Evolutionary conservation across 2,888 invertebrate genomes (phyloP).

Genomic region (Ligdia adustata): DNA sequence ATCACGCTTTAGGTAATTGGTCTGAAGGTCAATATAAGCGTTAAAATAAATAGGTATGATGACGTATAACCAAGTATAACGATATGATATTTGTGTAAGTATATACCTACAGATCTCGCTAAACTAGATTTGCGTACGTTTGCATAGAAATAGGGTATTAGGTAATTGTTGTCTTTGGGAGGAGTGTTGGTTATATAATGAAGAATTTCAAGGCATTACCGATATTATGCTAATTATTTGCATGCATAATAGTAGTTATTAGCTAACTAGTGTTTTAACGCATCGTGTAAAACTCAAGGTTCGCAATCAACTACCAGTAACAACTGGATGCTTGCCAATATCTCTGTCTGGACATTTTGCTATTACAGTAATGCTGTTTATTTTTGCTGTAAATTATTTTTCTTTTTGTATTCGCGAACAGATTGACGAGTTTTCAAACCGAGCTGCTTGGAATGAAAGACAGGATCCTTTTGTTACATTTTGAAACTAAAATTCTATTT

Average conservation of each 20-base stretch:
- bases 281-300: constrained; percentile 59
- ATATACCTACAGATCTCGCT: constrained; percentile 8
- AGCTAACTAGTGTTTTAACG: constrained; percentile 49
- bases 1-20: constrained; percentile 34
- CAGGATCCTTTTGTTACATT: not conserved
- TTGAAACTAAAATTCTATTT: too few species aligned
- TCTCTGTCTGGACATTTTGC: constrained; percentile 54
- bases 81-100: constrained; percentile 1
- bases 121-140: constrained; percentile 7
- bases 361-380: constrained; percentile 57
- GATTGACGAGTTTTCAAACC: constrained; percentile 39
- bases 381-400: constrained; percentile 52
- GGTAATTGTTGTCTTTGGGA: not conserved
- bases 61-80: not conserved
- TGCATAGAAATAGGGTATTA: constrained; percentile 10
- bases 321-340: constrained; percentile 59
- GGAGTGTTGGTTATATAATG: constrained; percentile 1
- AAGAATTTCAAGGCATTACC: constrained; percentile 7
- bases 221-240: constrained; percentile 33
- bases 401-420: constrained; percentile 50
- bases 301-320: constrained; percentile 50
- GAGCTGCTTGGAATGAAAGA: constrained; percentile 20
- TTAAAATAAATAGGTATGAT: constrained; percentile 24
- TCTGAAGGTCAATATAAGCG: constrained; percentile 25
- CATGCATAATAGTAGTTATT: constrained; percentile 41